Evolutionary conservation across 2,797 vertebrate species (phyloP), one percentile per base, ranked within the genome.

Genomic region (Pseudotriccus pelzelni): DNA sequence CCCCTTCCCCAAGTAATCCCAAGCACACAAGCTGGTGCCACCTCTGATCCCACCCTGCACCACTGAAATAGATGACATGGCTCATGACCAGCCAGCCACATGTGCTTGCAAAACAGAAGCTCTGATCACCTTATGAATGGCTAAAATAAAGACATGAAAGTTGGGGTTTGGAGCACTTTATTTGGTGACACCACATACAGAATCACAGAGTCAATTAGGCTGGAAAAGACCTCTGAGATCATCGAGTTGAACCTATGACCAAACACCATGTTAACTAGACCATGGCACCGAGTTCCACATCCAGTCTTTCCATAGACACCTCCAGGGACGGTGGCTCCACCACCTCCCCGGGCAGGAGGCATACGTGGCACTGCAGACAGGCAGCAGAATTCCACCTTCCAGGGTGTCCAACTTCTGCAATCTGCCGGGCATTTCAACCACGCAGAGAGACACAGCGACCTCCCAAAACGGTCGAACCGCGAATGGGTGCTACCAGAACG

Each of bases 11-110:
- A 28, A 6, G 37, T 2, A 9, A 69, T 1, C 17, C 16, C 10
- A 9, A 30, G 22, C 27, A 28, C 10, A 25, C 4, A 12, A 10
- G 23, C 28, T 21, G 32, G 9, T 2, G 22, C 22, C 43, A n/a
- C 24, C 39, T 27, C 37, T 9, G 21, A 63, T 17, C 6, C 30
- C 2, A 8, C 36, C 15, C 25, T 4, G 23, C 28, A 36, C 5
- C 32, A 6, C 14, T 9, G 32, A 18, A 32, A 47, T 3, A 28
- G 19, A 16, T 0, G 23, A 32, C 19, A 14, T 2, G 4, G 3
- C 28, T 18, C 10, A 1, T 0, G 18, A 9, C 16, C 24, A 9
- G 49, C 1, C 44, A 56, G 30, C 6, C 27, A 0, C 0, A 0
- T 0, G 4, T 5, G 27, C 44, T 4, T 14, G 19, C 50, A 66